Evolutionary conservation across 2,797 vertebrate species (phyloP).

Genomic region (Bradypodion ventrale): DNA sequence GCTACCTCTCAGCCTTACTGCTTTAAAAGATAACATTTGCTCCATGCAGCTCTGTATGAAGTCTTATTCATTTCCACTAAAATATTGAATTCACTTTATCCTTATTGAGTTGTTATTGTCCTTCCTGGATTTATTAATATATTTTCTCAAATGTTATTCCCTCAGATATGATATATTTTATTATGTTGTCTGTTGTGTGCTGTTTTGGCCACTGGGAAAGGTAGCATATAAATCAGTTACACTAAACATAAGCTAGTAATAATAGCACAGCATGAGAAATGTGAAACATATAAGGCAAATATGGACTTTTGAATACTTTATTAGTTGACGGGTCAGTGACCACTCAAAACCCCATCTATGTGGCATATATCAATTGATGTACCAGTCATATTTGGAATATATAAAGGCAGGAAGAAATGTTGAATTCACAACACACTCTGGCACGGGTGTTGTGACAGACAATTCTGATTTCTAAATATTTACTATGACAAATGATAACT

Average conservation of each 20-base stretch:
- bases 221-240: too few relatives aligned
- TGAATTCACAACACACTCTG: not conserved
- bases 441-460: not conserved
- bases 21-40: too few relatives aligned
- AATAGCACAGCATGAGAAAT: not conserved
- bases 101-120: not conserved
- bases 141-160: not conserved
- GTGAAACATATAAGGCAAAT: not conserved
- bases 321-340: not conserved
- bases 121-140: not conserved
- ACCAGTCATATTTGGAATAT: not conserved
- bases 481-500: conserved; percentile 7
- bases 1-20: too few relatives aligned
- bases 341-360: not conserved
- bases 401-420: not conserved
- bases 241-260: not conserved
- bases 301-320: not conserved
- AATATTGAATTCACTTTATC: too few relatives aligned
- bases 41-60: too few relatives aligned
- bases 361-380: not conserved
- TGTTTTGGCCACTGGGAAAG: not conserved
- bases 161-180: not conserved
- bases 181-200: not conserved
- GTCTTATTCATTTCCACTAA: too few relatives aligned
- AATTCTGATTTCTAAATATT: conserved; percentile 12